Percentiles rank a stretch among this genome's conserved stretches.
These are phyloP conservation scores for Genyomyrus donnyi DNA, from an alignment of 2,113 vertebrate species.

Conservation along the genomic window DNA sequence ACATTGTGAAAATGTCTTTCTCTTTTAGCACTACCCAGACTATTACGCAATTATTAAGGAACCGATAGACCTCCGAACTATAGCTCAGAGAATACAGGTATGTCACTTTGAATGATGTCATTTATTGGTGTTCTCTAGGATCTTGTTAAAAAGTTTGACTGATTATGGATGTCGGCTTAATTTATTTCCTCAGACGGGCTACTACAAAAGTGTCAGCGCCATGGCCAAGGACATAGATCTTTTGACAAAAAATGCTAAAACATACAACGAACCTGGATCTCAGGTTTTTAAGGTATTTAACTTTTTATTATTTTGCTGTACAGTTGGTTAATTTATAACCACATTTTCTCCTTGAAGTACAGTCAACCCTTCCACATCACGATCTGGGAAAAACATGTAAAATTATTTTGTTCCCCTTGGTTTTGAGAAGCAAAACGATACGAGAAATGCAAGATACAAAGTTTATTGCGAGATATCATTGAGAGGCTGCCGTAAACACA, in stretches of 20 bases:
- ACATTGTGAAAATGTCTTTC: neutral
- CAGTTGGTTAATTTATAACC: neutral
- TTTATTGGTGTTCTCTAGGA: neutral
- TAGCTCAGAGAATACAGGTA: slow-evolving; percentile 97
- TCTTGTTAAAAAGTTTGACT: neutral
- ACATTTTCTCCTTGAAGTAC: neutral
- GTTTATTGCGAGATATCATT: neutral
- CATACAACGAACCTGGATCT: slow-evolving; percentile 96
- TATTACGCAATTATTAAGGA: slow-evolving; percentile 99
- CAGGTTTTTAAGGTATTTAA: slow-evolving; percentile 92
- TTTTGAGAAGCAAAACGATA: neutral
- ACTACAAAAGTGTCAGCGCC: slow-evolving; percentile 86
- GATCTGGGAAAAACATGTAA: neutral
- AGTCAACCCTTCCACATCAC: neutral
- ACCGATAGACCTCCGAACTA: slow-evolving; percentile 90
- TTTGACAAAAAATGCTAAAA: slow-evolving; percentile 97
- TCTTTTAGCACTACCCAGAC: slow-evolving; percentile 94
- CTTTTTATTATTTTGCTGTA: neutral
- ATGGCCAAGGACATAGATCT: slow-evolving; percentile 97
- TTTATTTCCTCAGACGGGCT: slow-evolving; percentile 66
- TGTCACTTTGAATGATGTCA: slow-evolving; percentile 6
- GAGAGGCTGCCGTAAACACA: neutral
- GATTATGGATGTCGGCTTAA: neutral
- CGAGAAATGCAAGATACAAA: neutral
- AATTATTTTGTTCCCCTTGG: neutral